These are phyloP conservation scores for Sarcoramphus papa DNA, from an alignment of 2,797 vertebrate species.

Conservation along the genomic window DNA sequence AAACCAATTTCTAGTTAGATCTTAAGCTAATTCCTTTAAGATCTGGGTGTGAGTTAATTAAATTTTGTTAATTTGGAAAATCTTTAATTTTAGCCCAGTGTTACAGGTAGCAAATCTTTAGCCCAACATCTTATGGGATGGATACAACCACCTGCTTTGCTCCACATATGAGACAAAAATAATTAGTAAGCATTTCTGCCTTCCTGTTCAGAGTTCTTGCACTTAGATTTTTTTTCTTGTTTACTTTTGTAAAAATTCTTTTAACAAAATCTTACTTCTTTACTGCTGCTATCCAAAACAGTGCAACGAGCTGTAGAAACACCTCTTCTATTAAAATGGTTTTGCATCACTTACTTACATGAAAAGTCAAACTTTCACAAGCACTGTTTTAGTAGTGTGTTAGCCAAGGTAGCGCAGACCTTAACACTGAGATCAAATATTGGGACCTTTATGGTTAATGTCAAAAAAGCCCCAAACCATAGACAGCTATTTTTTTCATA, in stretches of 20 bases:
- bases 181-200: neutral
- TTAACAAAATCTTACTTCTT: neutral
- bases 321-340: neutral
- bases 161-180: neutral
- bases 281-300: neutral
- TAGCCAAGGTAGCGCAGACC: neutral
- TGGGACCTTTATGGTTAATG: neutral
- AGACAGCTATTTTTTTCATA: neutral
- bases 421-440: neutral
- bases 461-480: neutral
- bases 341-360: neutral
- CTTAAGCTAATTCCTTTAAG: neutral
- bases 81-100: neutral
- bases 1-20: neutral
- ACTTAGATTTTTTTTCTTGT: neutral
- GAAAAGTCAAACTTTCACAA: neutral
- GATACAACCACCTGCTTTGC: neutral
- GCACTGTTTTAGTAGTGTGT: neutral
- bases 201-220: neutral
- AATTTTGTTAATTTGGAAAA: neutral
- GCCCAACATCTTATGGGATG: neutral
- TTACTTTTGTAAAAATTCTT: neutral
- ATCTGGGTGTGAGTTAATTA: neutral
- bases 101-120: neutral
- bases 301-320: neutral